These are phyloP conservation scores for Riparia riparia DNA, from an alignment of 2,113 vertebrate genomes.

Conservation along the genomic window DNA sequence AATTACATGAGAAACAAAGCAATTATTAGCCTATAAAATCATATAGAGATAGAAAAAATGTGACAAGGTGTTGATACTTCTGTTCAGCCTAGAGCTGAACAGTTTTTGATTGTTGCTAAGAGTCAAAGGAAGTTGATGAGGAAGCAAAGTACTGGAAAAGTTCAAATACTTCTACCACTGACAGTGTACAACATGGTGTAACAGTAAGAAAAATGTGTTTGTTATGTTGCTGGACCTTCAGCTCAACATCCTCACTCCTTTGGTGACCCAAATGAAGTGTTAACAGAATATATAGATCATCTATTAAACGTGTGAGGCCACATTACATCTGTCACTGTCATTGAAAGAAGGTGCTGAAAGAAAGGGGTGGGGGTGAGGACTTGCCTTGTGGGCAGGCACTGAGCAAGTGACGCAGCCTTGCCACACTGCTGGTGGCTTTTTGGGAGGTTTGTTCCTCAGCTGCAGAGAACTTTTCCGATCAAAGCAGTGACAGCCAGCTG, in stretches of 20 bases:
- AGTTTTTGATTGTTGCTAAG: neutral
- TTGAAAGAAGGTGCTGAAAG: neutral
- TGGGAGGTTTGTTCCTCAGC: neutral
- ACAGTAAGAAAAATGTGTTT: constrained; percentile 36
- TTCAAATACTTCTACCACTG: neutral
- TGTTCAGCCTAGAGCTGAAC: neutral
- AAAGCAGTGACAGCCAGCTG: neutral
- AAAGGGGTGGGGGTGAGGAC: neutral
- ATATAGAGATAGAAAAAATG: neutral
- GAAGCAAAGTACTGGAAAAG: neutral
- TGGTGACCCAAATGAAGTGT: constrained; percentile 28
- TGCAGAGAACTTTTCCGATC: neutral
- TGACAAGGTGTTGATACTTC: neutral
- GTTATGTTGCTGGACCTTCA: constrained; percentile 21
- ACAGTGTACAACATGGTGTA: neutral
- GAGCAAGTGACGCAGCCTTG: neutral
- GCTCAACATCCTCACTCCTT: constrained; percentile 2
- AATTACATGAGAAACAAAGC: neutral
- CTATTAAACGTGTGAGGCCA: neutral
- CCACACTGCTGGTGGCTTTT: accelerated
- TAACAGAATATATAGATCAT: constrained; percentile 20
- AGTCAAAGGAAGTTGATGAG: neutral
- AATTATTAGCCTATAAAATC: neutral
- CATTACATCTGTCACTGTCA: neutral
- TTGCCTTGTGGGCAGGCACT: neutral